Base-by-base conservation (phyloP, 2,113 vertebrate genomes). In the Uria aalge region DNA sequence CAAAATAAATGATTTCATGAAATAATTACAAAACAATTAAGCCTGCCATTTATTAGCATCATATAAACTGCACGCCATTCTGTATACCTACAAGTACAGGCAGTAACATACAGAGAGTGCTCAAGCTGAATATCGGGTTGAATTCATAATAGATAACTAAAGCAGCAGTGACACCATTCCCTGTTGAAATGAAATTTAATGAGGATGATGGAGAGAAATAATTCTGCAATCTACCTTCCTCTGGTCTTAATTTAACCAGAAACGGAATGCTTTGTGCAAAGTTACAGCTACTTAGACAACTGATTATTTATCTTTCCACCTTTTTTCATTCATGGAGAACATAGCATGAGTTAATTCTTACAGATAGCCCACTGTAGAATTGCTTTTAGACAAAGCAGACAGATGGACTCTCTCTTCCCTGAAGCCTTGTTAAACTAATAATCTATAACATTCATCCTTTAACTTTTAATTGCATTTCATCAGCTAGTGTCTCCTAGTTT, bases 101-200 rank as follows among this genome's bases (percentile, higher is more conserved):
- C 72, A 92, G 68, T 56, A 88, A 81, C 73, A 50, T 64, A 91
- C 19, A 74, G 50, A 67, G 32, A 67, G 9, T 52, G 76, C 66
- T 96, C 59, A 41, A 50, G 68, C 63, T 86, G 90, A 82, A 85
- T 92, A 94, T 69, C 38, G 56, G 94, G 71, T 50, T 82, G 81
- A 95, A 92, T 86, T 68, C 86, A 95, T 92, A 94, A 94, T 73
- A 88, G 88, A 91, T 92, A 96, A 52, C 57, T 63, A 88, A 92
- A 91, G 59, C 55, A 96, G 76, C 63, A 96, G 88, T 97, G 93
- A 97, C 95, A 98, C 60, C 77, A 96, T 97, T 97, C 96, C 92
- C 94, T 47, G 26, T 64, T 97, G 97, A 97, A 96, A 96, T 96
- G 66, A 97, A 97, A 97, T 98, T 98, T 98, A 98, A 98, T 98